Evolutionary conservation across 2,113 vertebrate genomes (phyloP), one percentile per base, ranked within the genome.

Genomic region (Planiliza haematocheilus): DNA sequence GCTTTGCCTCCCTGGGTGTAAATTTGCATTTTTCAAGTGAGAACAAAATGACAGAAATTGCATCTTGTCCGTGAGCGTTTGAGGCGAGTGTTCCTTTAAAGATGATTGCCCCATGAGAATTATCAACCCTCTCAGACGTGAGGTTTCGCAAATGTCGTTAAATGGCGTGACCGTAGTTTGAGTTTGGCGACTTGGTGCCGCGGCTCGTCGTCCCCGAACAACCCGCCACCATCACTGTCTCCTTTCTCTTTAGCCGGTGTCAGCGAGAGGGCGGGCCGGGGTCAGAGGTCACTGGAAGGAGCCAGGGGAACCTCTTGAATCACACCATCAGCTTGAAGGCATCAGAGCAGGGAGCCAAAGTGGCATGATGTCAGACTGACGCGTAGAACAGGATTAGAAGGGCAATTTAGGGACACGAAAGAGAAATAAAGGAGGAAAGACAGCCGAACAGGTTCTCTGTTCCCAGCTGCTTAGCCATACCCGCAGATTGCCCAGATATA

Each of bases 331-430:
- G 93, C 91, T 93, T 89, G 85, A 87, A 90, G 84, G 82, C 87
- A 75, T 77, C 85, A 76, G 90, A 93, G 88, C 82, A 80, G 84
- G 87, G 84, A 74, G 77, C 51, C 71, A 68, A 80, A 91, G 77
- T 74, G 80, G 79, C 90, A 72, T 81, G 88, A 91, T 92, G 93
- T 93, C 93, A 93, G 87, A 74, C 66, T 64, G 70, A 88, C 86
- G 87, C 89, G 51, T 83, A 86, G 86, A 87, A 91, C 70, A 50
- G 91, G 91, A 93, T 93, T 94, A 93, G 88, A 92, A 89, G 92
- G 90, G 82, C 90, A 90, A 87, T 88, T 79, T 79, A 79, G 79
- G 90, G 87, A 92, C 92, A 76, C 56, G 65, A 45, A 52, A 17
- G 7, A 90, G 74, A 81, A 85, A 88, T 91, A 90, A 87, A 89